Evolutionary conservation across 2,797 vertebrate genomes (phyloP).

Genomic region (Epinephelus malabaricus): DNA sequence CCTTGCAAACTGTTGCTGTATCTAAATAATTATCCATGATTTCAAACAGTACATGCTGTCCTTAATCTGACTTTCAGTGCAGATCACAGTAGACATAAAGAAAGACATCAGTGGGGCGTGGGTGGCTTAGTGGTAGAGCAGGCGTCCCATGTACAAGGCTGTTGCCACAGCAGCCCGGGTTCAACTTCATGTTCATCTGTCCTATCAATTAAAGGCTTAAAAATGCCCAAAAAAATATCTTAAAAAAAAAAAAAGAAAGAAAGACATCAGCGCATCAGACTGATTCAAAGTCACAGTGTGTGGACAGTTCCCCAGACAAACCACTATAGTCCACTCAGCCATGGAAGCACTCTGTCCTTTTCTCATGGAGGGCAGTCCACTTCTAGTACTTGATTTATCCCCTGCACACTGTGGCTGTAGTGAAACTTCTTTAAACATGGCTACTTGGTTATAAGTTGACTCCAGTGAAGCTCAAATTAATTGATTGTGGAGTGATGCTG

Average conservation of each 20-base stretch:
- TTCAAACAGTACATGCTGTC: neutral
- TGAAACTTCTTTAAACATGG: conserved; percentile 4
- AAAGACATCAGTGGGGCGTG: no score
- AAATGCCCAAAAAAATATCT: no score
- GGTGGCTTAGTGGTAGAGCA: no score
- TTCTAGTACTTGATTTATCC: conserved; percentile 19
- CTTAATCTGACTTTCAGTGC: neutral
- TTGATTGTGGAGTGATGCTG: neutral
- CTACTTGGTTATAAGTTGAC: neutral
- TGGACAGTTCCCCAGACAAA: conserved; percentile 9
- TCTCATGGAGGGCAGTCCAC: neutral
- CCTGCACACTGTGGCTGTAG: neutral
- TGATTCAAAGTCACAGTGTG: conserved; percentile 8
- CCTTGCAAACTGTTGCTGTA: neutral
- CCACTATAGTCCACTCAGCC: conserved; percentile 13
- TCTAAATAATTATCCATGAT: neutral
- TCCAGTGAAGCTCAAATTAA: neutral
- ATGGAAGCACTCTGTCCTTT: conserved; percentile 20
- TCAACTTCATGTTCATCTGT: no score
- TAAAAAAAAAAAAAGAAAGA: neutral
- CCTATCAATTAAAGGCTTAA: no score
- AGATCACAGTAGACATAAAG: conserved; percentile 4
- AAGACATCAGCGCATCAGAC: conserved; percentile 3
- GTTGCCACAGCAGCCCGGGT: no score
- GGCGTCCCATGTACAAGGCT: no score